phyloP scores from a whole-genome alignment of 1,140 invertebrate genomes.

The Helicoverpa armigera region DNA sequence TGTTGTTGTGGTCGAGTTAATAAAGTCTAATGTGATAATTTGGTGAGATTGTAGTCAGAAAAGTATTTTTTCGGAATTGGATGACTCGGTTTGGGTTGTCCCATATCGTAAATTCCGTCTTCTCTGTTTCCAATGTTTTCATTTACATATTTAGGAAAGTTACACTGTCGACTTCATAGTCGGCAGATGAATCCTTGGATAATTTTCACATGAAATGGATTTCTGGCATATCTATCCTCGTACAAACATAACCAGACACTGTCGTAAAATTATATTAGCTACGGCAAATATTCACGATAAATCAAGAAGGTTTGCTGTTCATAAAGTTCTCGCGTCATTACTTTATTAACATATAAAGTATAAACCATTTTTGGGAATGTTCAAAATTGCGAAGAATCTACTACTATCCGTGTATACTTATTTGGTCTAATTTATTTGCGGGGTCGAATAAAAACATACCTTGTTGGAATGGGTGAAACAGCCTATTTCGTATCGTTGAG shows the following conservation, averaged over 20 bases:
- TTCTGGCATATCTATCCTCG: constrained; percentile 29
- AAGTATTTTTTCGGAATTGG: constrained; percentile 36
- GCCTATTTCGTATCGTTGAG: constrained; percentile 34
- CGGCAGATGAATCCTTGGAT: constrained; percentile 53
- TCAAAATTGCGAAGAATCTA: constrained; percentile 10
- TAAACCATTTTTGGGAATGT: constrained; percentile 20
- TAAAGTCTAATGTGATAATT: constrained; percentile 57
- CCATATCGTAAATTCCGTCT: constrained; percentile 50
- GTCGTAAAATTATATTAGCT: constrained; percentile 34
- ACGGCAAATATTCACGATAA: constrained; percentile 21
- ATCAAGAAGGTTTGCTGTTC: constrained; percentile 24
- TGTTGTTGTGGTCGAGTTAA: constrained; percentile 75
- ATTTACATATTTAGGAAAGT: constrained; percentile 57
- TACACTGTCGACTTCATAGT: constrained; percentile 51
- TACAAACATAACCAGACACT: constrained; percentile 29
- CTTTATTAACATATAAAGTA: constrained; percentile 35
- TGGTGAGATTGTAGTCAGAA: constrained; percentile 45
- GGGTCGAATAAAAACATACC: constrained; percentile 30
- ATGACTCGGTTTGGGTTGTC: neutral
- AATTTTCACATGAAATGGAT: constrained; percentile 56
- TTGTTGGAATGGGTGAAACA: constrained; percentile 14
- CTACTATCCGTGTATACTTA: constrained; percentile 1
- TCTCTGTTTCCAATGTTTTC: constrained; percentile 57
- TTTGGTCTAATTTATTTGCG: constrained; percentile 26
- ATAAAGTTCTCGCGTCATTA: constrained; percentile 36